Evolutionary conservation across 2,113 vertebrate species (phyloP), one percentile per base, ranked within the genome.

Genomic region (Lutjanus erythropterus): DNA sequence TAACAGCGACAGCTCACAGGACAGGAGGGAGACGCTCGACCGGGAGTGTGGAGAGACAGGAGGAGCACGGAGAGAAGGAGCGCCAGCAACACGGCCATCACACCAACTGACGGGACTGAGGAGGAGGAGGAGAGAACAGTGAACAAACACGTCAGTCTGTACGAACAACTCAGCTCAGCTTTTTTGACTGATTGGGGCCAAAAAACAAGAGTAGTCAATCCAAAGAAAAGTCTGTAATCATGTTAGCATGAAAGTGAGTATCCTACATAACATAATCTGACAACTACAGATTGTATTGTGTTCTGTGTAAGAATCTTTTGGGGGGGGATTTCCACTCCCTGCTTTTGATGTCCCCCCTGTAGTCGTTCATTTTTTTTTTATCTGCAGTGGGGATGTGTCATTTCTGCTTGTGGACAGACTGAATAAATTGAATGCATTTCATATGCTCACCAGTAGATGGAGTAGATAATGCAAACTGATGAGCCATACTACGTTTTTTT

Each of bases 1-100:
- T 97, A 97, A 90, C 97, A 97, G 81, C 96, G 96, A 60, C 97
- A 97, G 82, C 89, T 88, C 0, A 81, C 52, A 0, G 96, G 96
- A 67, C 97, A 97, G 29, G 91, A 86, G 3, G 69, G 56, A 18
- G 88, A 87, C 0, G 80, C 75, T 44, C 0, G 33, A 1, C 86
- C 47, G 16, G 89, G 76, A 2, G 76, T 69, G 37, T 93, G 84
- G 21, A 85, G 53, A 39, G 88, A 65, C 56, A 94, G 75, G 37
- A 94, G 73, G 27, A 92, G 83, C 44, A 66, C 1, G 14, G 71
- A 75, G 18, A 86, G 71, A 29, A 88, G 75, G 50, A 77, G 60
- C 33, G 37, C 39, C 23, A 46, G 41, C 72, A 80, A 56, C 44
- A 60, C 46, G 49, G 84, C 88, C 91, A 92, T 91, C 44, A 65